Percentiles rank a stretch among this genome's conserved stretches.
phyloP scores from a whole-genome alignment of 2,888 invertebrate species.

The Nezara viridula region DNA sequence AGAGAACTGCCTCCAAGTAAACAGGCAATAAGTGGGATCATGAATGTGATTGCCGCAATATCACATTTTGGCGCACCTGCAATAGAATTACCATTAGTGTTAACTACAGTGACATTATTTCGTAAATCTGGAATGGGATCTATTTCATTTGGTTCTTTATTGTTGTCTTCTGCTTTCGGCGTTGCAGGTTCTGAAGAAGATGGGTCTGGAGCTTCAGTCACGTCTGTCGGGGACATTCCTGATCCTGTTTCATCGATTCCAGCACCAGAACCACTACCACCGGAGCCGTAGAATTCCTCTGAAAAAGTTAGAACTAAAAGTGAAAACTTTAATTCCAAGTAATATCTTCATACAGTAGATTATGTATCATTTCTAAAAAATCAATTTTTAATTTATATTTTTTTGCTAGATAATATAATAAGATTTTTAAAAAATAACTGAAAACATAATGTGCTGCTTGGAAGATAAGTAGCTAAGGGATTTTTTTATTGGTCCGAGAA shows the following conservation, averaged over 20 bases:
- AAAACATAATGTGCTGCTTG: too few species aligned
- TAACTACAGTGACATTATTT: not conserved
- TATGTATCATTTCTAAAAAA: too few species aligned
- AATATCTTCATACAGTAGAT: too few species aligned
- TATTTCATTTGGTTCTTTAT: conserved; percentile 65
- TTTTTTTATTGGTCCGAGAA: too few species aligned
- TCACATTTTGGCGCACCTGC: conserved; percentile 67
- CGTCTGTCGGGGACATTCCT: conserved; percentile 59
- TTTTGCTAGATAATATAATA: too few species aligned
- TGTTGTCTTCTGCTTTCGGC: conserved; percentile 59
- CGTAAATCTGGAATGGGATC: conserved; percentile 63
- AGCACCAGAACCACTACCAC: conserved; percentile 82
- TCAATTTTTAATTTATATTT: too few species aligned
- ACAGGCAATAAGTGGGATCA: conserved; percentile 82
- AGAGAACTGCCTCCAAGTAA: not conserved
- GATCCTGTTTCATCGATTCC: conserved; percentile 69
- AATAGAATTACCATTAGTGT: not conserved
- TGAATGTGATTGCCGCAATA: conserved; percentile 82
- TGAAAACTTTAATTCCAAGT: not conserved
- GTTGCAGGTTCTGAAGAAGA: conserved; percentile 51
- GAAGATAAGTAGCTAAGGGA: too few species aligned
- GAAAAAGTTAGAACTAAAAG: conserved; percentile 66
- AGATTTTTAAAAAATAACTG: too few species aligned
- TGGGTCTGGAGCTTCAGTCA: conserved; percentile 52
- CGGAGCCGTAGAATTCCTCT: conserved; percentile 77